Base-by-base conservation (phyloP, 2,113 vertebrate species). In the Pangasianodon hypophthalmus region DNA sequence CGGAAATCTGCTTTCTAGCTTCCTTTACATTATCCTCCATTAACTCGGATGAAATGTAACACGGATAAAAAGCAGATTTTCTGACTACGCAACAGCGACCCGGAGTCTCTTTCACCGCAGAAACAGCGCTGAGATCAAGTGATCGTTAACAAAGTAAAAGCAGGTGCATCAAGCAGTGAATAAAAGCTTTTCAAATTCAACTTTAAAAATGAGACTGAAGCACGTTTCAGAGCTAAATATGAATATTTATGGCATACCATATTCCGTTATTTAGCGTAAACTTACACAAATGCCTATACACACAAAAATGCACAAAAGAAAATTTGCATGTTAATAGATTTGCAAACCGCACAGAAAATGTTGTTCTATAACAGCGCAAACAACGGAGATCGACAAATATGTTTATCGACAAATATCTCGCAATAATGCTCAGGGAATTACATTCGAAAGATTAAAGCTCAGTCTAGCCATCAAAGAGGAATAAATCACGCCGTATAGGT, bases 261-360 rank as follows among this genome's bases (percentile, higher is more conserved):
- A 71, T 82, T 87, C 88, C 85, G 88, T 91, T 88, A 94, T 93
- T 93, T 88, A 92, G 92, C 91, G 93, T 87, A 29, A 50, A 92
- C 90, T 90, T 67, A 48, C 52, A 64, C 92, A 92, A 88, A 92
- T 88, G 85, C 86, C 90, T 71, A 87, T 85, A 82, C 86, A 84
- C 87, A 83, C 91, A 82, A 91, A 89, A 44, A 48, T 0, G n/a
- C 79, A 54, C 13, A 26, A n/a, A 6, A 50, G 86, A 81, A 90
- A 85, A 91, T 92, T 91, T 90, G 81, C 90, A 94, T 91, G 85
- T 92, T 93, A 94, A 93, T 93, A 91, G 92, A 92, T 92, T 90
- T 79, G 85, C 41, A 24, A 24, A 21, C 24, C 4, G 44, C 24
- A 14, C 21, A 0, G 24, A 29, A 48, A 11, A 44, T 10, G 37